Evolutionary conservation across 2,888 invertebrate genomes (phyloP), one percentile per base, ranked within the genome.

Genomic region (Ditula angustiorana): DNA sequence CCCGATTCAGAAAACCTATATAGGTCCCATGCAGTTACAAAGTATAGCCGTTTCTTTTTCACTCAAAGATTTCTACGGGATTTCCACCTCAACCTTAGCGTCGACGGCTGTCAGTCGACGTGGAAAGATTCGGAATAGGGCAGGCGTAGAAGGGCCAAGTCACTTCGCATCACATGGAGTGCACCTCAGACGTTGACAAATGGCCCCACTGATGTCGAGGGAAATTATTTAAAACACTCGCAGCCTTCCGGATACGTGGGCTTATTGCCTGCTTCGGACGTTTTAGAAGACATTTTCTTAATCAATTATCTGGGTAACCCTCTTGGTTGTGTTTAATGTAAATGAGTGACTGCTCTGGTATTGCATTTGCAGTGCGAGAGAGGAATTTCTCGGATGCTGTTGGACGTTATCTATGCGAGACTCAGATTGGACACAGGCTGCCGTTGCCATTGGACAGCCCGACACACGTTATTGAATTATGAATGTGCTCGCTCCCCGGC

Each of bases 141-240:
- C 33, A 23, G 46, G 52, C 61, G 44, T 7, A 28, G 56, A 60
- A 58, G 58, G 23, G 63, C 62, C 19, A 55, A 67, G 58, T 61
- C 66, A 66, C 55, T 61, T 16, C 21, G 49, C 30, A 41, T 57
- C 60, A 49, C 56, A 60, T 57, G 61, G 59, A 64, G 57, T 56
- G 33, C 50, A 49, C 50, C 49, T 44, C 63, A 70, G 83, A 85
- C 81, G 71, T 82, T 85, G 84, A 85, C 81, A 85, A 85, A 85
- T 85, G 80, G 73, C 73, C 68, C 69, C 46, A 64, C 69, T 68
- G 69, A 76, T 75, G 75, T 75, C 82, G 67, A 72, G 84, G 80
- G 80, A 82, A 83, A 82, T 84, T 81, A 83, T 83, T 80, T 81
- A 77, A 82, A 84, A 77, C 72, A 78, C 74, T 77, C 55, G 10